Evolutionary conservation across 37 sponge, comb jelly and placozoan species (phyloP), one percentile per base, ranked within the genome.

Genomic region (Cliona cf. orientalis): DNA sequence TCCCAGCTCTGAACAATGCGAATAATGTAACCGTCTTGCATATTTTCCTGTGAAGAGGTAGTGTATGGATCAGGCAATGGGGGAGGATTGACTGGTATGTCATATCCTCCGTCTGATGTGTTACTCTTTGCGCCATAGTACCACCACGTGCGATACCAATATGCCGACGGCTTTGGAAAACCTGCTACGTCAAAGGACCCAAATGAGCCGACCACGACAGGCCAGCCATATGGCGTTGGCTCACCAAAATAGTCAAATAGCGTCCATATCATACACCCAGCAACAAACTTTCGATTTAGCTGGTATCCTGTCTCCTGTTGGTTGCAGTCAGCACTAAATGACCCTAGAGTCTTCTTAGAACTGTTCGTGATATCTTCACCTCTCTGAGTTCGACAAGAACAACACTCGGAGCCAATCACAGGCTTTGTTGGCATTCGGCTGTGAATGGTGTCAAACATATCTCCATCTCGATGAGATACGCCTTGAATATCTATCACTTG

Each of bases 141-240:
- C 87, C 87, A 86, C 87, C 87, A 86, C 11, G 80, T 42, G 31
- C 87, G 58, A n/a, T 86, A 86, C 87, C 87, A 86, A 65, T 70
- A 87, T 35, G 88, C 88, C 7, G 81, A 72, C 17, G 88, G 79
- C 35, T 87, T 87, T 2, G 81, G 69, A 73, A 87, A 87, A 28
- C 88, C 88, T 28, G 88, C 88, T 76, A 87, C 33, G 77, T 87
- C 81, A 37, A 87, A 74, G 19, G 81, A 80, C 23, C 88, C 88
- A 63, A 87, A 87, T 4, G 88, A 80, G 36, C 76, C 80, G 2
- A 76, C 74, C 4, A 87, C 81, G 34, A 53, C 33, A 2, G 88
- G 88, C 88, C 88, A 87, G 11, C 76, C 88, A 58, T 41, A 76
- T 4, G 72, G 73, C 19, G n/a, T 70, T 14, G 87, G 80, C 42